A percentile compares a stretch with the other conserved stretches of the same genome.
phyloP scores from a whole-genome alignment of 2,113 vertebrate species.

The Okapia johnstoni region DNA sequence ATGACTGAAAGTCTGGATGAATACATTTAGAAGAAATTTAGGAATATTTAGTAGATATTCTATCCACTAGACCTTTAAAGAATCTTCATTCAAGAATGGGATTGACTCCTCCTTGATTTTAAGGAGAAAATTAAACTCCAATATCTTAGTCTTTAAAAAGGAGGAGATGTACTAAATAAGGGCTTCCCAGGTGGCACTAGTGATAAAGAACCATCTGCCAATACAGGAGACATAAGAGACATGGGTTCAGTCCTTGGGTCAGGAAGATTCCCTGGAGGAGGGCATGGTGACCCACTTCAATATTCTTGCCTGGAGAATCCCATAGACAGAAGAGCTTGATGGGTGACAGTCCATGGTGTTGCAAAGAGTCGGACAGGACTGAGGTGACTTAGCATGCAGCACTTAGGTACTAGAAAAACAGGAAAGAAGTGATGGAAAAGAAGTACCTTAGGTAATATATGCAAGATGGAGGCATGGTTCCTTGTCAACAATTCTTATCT shows the following conservation, averaged over 20 bases:
- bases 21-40: neutral
- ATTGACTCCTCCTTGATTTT: neutral
- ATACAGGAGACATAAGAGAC: neutral
- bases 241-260: neutral
- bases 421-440: neutral
- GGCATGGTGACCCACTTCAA: neutral
- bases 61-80: neutral
- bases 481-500: neutral
- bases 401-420: neutral
- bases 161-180: neutral
- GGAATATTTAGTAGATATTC: neutral
- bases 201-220: neutral
- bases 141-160: neutral
- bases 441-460: neutral
- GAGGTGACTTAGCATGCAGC: neutral
- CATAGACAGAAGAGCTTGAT: neutral
- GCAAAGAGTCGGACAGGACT: neutral
- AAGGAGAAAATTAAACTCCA: neutral
- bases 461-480: neutral
- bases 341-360: neutral
- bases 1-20: neutral
- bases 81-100: neutral
- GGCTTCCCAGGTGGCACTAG: neutral
- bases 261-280: neutral
- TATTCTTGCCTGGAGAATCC: neutral